Evolutionary conservation across 2,113 vertebrate genomes (phyloP).

Genomic region (Bombycilla garrulus): DNA sequence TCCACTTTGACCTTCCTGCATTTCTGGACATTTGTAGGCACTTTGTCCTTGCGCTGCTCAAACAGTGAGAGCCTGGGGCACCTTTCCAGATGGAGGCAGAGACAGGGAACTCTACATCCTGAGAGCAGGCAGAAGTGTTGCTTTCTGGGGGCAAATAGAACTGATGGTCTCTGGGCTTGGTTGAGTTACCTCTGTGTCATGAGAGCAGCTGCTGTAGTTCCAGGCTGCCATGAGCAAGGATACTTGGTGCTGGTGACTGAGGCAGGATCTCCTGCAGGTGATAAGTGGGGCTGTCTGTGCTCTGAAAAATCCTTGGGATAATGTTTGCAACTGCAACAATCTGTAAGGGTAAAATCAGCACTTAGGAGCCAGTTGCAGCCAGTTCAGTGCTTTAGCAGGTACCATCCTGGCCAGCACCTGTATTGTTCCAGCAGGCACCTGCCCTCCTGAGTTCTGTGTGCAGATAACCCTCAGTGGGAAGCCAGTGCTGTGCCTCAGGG

Average conservation of each 20-base stretch:
- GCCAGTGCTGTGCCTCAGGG: constrained; percentile 18
- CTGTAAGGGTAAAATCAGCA: background rate
- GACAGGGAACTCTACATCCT: background rate
- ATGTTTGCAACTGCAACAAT: background rate
- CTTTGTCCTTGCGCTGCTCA: background rate
- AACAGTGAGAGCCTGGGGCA: background rate
- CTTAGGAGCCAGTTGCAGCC: constrained; percentile 22
- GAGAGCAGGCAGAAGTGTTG: background rate
- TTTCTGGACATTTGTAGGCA: constrained; percentile 10
- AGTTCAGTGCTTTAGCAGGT: constrained; percentile 37
- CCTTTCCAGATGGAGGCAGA: background rate
- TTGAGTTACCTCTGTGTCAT: background rate
- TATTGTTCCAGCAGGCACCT: constrained; percentile 47
- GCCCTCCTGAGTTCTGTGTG: constrained; percentile 10
- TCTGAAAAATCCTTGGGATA: background rate
- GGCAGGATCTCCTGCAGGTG: background rate
- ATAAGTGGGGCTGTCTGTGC: background rate
- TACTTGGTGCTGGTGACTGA: background rate
- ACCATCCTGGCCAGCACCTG: constrained; percentile 54
- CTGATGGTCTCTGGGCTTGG: background rate
- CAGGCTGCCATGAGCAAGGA: background rate
- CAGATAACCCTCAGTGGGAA: constrained; percentile 47
- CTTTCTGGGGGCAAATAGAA: background rate
- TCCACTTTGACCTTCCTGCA: background rate
- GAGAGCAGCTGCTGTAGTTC: background rate